Base-by-base conservation (phyloP, 2,113 vertebrate genomes). In the Colius striatus region DNA sequence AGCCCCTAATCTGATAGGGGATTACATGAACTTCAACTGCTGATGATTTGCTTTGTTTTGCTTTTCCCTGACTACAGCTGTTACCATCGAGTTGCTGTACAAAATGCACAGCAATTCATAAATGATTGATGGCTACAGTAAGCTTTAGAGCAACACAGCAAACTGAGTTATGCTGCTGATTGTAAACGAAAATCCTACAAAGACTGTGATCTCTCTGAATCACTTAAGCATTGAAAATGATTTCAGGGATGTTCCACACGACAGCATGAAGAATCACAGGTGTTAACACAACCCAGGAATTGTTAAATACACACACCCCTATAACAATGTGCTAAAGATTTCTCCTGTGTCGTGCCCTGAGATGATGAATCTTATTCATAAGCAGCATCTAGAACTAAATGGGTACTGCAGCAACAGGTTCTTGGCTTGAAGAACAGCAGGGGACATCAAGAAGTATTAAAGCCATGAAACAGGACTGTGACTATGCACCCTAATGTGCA, bases 401-500 rank as follows among this genome's bases (percentile, higher is more conserved):
- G 16, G 29, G 5, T 11, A 11, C 71, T 16, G 62, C 5, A 34
- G 5, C 5, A 73, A 15, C 18, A 51, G 34, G 17, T 45, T 55
- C 60, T 84, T 54, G 27, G 41, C 8, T 36, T 5, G 54, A n/a
- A 45, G 23, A 68, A 41, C 78, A 87, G 26, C 70, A 50, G 79
- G 70, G n/a, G 55, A 27, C 55, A 45, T 6, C 45, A 4, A 18
- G 51, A 38, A 70, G n/a, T 2, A 62, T 4, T 8, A 54, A 54
- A 79, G 18, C 12, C 72, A 26, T 26, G 12, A 43, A 75, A 53
- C 17, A 63, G 62, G 36, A 22, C 66, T 5, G 10, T 16, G 13
- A 21, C 22, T 5, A 7, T 4, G 11, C 61, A 9, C 15, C 10
- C 1, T 1, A 4, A 41, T 1, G 3, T 9, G 10, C 25, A 36